Conservation (phyloP, 92 coral and sea anemone species). For the Zoanthus solanderi region DNA sequence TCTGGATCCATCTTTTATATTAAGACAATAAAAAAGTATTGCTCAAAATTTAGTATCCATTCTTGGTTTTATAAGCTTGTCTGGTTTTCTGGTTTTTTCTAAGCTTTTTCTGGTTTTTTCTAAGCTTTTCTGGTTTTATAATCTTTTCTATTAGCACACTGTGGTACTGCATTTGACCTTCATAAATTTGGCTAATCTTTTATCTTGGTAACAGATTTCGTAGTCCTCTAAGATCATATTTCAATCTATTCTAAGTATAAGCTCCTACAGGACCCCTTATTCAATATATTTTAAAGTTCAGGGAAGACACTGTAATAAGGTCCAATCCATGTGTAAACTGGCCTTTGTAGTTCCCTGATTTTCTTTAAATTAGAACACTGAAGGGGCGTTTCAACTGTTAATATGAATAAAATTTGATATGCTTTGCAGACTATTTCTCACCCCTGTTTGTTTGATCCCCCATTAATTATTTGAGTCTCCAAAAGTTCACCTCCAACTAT, state of each 20-base stretch:
- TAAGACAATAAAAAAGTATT: background rate
- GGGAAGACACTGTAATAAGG: background rate
- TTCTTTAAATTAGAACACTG: background rate
- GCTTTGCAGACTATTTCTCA: background rate
- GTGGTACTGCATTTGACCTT: background rate
- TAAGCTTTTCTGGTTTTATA: too few species aligned
- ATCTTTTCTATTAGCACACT: conserved; percentile 25
- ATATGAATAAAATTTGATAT: background rate
- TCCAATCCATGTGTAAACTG: background rate
- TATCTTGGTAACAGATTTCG: background rate
- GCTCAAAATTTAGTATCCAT: background rate
- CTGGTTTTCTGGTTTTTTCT: too few species aligned
- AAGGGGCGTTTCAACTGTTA: background rate
- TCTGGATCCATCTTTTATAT: background rate
- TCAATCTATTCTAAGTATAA: background rate
- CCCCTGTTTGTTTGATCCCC: background rate
- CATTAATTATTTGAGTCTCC: background rate
- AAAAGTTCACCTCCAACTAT: background rate
- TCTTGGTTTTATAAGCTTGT: background rate
- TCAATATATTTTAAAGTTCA: background rate
- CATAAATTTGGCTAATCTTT: background rate
- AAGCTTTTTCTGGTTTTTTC: too few species aligned
- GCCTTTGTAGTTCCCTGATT: background rate
- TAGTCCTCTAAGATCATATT: background rate
- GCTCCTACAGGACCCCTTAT: background rate